These are phyloP conservation scores for Tragelaphus imberbis DNA, from an alignment of 2,113 vertebrate genomes.

Conservation along the genomic window DNA sequence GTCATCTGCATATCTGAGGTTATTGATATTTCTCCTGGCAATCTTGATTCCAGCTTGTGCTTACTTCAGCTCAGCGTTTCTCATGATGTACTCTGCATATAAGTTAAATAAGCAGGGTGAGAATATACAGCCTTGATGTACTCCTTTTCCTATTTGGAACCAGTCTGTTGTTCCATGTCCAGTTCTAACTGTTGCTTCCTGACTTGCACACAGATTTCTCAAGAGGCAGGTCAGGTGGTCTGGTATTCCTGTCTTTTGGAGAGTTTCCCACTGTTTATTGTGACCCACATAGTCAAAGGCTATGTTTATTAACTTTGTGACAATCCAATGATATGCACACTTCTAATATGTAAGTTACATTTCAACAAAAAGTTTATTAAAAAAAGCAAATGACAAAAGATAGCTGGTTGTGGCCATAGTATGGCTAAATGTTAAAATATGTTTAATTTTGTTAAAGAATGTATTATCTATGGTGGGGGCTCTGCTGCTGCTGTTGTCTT, in stretches of 20 bases:
- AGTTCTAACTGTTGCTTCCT: not conserved
- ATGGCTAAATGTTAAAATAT: not conserved
- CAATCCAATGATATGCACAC: not conserved
- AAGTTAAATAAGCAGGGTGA: not conserved
- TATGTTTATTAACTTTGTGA: not conserved
- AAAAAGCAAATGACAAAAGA: not conserved
- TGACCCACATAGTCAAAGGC: not conserved
- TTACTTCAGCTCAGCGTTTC: fast-evolving
- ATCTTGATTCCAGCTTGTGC: not conserved
- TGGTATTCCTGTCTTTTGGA: not conserved
- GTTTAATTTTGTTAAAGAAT: not conserved
- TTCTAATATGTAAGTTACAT: not conserved
- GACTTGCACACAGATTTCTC: not conserved
- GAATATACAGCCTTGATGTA: not conserved
- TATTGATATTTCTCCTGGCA: not conserved
- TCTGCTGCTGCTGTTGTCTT: not conserved
- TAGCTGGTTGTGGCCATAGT: not conserved
- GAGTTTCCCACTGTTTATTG: not conserved
- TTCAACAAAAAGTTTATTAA: not conserved
- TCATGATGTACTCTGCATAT: not conserved
- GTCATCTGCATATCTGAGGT: not conserved
- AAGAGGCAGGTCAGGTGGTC: not conserved
- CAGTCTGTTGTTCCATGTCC: not conserved
- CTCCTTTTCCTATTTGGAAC: not conserved
- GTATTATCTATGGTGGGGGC: not conserved